Conservation (phyloP, 1,140 invertebrate species). For the Eriocheir sinensis region DNA sequence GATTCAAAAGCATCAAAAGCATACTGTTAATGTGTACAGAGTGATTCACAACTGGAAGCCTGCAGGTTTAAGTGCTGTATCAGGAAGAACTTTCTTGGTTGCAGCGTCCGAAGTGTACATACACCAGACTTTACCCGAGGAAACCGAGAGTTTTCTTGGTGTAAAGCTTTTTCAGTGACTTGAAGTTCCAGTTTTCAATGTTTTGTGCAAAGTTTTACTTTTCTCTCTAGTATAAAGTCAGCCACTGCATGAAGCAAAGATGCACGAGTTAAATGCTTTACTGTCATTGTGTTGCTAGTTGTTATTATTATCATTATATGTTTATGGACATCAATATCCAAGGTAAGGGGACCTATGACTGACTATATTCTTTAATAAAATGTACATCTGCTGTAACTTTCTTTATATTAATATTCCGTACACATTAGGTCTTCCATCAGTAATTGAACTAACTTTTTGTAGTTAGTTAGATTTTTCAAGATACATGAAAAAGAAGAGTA, state of each 20-base stretch:
- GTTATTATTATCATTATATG: neutral
- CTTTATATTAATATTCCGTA: neutral
- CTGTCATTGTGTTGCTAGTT: neutral
- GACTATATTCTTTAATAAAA: neutral
- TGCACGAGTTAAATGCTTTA: conserved; percentile 64
- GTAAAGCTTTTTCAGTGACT: conserved; percentile 4
- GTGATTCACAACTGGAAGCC: neutral
- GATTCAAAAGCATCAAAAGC: neutral
- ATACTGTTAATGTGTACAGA: neutral
- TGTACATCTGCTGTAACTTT: neutral
- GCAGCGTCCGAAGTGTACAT: conserved; percentile 37
- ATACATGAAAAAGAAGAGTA: too few species aligned
- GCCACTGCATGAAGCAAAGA: conserved; percentile 59
- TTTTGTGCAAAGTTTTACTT: neutral
- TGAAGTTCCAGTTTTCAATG: neutral
- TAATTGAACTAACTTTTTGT: too few species aligned
- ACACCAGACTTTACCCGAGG: conserved; percentile 61
- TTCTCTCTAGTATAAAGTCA: conserved; percentile 15
- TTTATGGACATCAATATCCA: conserved; percentile 20
- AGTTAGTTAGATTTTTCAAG: too few species aligned
- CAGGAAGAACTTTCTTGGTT: neutral
- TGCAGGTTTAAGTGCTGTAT: neutral
- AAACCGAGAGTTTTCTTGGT: conserved; percentile 67
- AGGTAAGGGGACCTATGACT: neutral
- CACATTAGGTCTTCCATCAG: too few species aligned